Evolutionary conservation across 2,113 vertebrate species (phyloP), one percentile per base, ranked within the genome.

Genomic region (Epinephelus moara): DNA sequence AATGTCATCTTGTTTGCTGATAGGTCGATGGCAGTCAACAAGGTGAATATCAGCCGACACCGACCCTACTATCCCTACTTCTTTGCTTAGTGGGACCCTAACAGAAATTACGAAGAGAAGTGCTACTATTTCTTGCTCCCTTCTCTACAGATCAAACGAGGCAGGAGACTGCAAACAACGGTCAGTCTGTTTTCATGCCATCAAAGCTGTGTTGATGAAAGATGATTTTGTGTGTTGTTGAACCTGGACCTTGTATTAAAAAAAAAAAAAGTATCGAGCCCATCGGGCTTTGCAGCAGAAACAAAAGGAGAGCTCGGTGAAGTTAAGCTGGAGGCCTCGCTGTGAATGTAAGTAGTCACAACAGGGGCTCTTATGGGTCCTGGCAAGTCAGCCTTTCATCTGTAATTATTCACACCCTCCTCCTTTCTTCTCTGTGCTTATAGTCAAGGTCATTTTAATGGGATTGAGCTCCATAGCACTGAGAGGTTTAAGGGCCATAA

Each of bases 361-460:
- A 84, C 71, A 55, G 85, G 88, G 21, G 69, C 68, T 70, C 78
- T 47, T 33, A 63, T 66, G 80, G 81, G 79, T 87, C 74, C 80
- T 57, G 61, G 81, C 72, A 72, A 82, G 83, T 73, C 68, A 55
- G 66, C 77, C 86, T 90, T 92, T 92, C 85, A 87, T 79, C 73
- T 88, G 53, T 75, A 86, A 92, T 94, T 92, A 93, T 90, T 82
- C 85, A 85, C 88, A 81, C 84, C 76, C 91, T 91, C 76, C 82
- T 78, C 64, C 70, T 87, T 87, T 90, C 76, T 88, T 90, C 70
- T 25, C n/a, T 8, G 14, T 42, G 61, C 72, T 88, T 88, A 84
- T 66, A 91, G 76, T 87, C 93, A 94, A 95, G 94, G 94, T 93
- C 91, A 89, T 85, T 93, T 94, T 95, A 95, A 95, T 93, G 89